A percentile compares a stretch with the other conserved stretches of the same genome.
phyloP scores from a whole-genome alignment of 2,113 vertebrate genomes.

The Pantherophis guttatus region DNA sequence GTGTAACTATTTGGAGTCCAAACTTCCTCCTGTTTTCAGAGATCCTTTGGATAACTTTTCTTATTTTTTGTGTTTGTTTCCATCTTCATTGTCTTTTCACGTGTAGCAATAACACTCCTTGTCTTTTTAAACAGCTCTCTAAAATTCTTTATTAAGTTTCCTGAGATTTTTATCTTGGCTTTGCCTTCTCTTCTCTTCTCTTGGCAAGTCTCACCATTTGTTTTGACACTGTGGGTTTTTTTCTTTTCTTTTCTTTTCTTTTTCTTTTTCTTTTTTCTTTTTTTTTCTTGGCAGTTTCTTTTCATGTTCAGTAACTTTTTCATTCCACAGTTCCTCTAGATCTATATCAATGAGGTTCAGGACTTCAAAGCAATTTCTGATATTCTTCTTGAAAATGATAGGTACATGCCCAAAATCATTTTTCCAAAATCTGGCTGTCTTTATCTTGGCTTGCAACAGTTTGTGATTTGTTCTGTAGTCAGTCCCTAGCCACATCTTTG shows the following conservation, averaged over 20 bases:
- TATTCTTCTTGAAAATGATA: background rate
- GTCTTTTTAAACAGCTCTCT: background rate
- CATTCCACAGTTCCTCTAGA: background rate
- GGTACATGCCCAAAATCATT: background rate
- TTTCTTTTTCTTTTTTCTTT: background rate
- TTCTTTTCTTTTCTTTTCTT: accelerated
- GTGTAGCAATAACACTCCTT: background rate
- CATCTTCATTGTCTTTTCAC: background rate
- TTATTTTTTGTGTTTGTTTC: background rate
- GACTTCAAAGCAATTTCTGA: background rate
- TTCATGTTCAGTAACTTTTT: background rate
- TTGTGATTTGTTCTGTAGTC: background rate
- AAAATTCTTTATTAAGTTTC: background rate
- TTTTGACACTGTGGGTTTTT: background rate
- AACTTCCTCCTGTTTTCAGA: background rate
- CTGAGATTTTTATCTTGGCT: background rate
- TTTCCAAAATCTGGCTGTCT: background rate
- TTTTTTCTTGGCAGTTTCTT: background rate
- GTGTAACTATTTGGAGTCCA: background rate
- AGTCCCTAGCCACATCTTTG: background rate
- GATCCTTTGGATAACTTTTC: background rate
- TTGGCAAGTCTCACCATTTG: background rate
- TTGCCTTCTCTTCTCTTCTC: background rate
- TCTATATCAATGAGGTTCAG: background rate
- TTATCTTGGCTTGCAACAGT: background rate